phyloP scores from a whole-genome alignment of 1,140 invertebrate genomes.

The Hydropsyche tenuis region DNA sequence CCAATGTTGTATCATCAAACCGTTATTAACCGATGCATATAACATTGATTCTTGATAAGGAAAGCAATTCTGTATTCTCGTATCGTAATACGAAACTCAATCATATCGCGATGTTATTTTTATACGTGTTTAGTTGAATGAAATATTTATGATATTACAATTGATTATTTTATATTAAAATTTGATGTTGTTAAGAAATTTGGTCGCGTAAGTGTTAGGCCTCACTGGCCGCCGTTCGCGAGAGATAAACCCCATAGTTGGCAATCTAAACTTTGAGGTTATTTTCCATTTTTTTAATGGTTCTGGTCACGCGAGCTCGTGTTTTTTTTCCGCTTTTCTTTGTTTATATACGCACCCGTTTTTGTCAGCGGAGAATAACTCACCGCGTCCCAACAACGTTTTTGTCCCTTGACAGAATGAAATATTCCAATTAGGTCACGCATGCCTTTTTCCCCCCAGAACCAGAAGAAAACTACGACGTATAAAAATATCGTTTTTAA shows the following conservation, averaged over 20 bases:
- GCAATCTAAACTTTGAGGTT: constrained; percentile 49
- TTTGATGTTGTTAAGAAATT: background rate
- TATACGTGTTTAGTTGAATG: no score
- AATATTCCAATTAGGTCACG: constrained; percentile 41
- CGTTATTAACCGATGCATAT: no score
- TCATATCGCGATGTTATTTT: no score
- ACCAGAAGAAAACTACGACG: no score
- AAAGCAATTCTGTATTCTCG: no score
- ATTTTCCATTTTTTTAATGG: constrained; percentile 48
- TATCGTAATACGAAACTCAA: no score
- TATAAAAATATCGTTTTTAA: no score
- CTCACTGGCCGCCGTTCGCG: constrained; percentile 33
- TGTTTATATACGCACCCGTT: constrained; percentile 42
- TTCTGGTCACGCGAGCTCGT: constrained; percentile 42
- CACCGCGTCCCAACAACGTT: constrained; percentile 13
- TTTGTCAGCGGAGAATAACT: constrained; percentile 38
- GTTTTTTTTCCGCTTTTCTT: constrained; percentile 40
- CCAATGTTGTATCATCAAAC: no score
- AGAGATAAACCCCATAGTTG: constrained; percentile 46
- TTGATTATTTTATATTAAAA: no score
- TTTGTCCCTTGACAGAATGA: constrained; percentile 38
- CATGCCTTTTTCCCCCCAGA: constrained; percentile 21
- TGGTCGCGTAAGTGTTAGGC: constrained; percentile 11
- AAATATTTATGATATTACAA: no score
- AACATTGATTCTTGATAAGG: no score